A percentile compares a stretch with the other conserved stretches of the same genome.
Conservation (phyloP, 2,888 invertebrate genomes). For the Zhengitettix transpicula region DNA sequence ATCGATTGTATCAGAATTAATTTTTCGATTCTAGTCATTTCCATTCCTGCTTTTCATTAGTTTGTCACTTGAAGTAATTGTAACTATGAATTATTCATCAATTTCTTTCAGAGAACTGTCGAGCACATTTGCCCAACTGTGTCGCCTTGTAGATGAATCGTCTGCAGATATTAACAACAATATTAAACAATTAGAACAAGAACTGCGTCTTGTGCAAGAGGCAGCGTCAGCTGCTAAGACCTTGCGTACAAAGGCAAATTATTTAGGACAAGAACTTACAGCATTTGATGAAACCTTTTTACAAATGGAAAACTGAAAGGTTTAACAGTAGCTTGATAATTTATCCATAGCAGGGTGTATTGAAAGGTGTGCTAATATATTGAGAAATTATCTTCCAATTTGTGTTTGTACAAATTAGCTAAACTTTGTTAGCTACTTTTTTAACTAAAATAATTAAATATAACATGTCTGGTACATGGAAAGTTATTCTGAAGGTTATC, state of each 20-base stretch:
- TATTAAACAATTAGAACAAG: constrained; percentile 54
- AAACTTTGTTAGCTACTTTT: too few species aligned
- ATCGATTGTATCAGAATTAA: background rate
- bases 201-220: constrained; percentile 56
- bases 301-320: background rate
- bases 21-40: background rate
- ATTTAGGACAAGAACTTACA: constrained; percentile 77
- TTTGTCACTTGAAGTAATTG: background rate
- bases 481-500: too few species aligned
- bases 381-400: too few species aligned
- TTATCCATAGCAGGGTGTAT: too few species aligned
- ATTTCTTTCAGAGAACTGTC: constrained; percentile 57
- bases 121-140: constrained; percentile 83
- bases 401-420: too few species aligned
- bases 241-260: constrained; percentile 84
- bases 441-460: too few species aligned
- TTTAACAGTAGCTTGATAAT: too few species aligned
- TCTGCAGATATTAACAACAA: constrained; percentile 75
- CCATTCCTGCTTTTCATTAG: too few species aligned
- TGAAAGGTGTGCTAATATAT: too few species aligned
- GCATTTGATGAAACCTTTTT: constrained; percentile 83
- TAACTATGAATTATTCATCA: background rate
- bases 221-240: constrained; percentile 66
- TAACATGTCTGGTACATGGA: too few species aligned
- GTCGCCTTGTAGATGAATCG: constrained; percentile 81